Evolutionary conservation across 2,797 vertebrate genomes (phyloP).

Genomic region (Steatocranus sp.): DNA sequence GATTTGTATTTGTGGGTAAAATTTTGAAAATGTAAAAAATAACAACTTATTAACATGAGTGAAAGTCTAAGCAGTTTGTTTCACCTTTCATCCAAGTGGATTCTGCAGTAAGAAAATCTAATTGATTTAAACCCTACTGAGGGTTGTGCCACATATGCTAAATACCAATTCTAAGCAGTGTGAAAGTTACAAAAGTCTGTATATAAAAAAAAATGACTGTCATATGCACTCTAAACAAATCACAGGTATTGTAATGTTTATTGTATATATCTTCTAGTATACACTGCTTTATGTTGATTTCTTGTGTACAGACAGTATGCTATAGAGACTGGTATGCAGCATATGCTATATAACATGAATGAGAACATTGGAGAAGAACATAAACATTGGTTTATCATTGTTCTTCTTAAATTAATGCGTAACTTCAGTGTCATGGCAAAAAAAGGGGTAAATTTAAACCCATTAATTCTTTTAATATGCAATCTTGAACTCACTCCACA

Average conservation of each 20-base stretch:
- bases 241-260: neutral
- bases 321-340: neutral
- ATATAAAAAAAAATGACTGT: neutral
- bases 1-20: neutral
- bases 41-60: neutral
- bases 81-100: neutral
- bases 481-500: neutral
- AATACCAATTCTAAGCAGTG: neutral
- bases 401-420: neutral
- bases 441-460: neutral
- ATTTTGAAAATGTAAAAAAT: neutral
- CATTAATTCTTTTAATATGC: neutral
- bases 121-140: neutral
- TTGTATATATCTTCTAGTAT: neutral
- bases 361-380: neutral
- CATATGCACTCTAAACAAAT: neutral
- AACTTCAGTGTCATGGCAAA: neutral
- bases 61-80: neutral
- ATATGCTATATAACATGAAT: neutral
- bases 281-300: neutral
- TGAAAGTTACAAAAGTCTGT: neutral
- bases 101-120: neutral
- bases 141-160: neutral
- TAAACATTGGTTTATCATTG: neutral
- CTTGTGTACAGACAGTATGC: neutral